These are phyloP conservation scores for Clinocottus analis DNA, from an alignment of 2,113 vertebrate genomes.

Conservation along the genomic window DNA sequence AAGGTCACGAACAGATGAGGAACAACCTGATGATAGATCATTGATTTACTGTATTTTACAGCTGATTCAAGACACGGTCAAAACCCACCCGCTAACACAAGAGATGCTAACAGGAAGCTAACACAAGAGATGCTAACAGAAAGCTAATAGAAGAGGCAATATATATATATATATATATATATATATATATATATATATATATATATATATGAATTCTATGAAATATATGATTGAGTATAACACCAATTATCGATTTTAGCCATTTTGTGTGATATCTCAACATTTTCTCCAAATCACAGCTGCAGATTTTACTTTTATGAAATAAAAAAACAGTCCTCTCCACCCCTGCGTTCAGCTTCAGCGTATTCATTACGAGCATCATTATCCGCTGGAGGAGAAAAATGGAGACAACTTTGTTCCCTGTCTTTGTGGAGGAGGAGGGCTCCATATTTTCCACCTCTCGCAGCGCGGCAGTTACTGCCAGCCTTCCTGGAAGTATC, in stretches of 20 bases:
- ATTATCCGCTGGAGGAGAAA: slow-evolving; percentile 50
- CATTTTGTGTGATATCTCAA: neutral
- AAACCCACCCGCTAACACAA: too few relatives aligned
- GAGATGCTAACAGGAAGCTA: too few relatives aligned
- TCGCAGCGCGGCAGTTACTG: slow-evolving; percentile 72
- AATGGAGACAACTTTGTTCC: slow-evolving; percentile 51
- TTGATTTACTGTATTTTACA: too few relatives aligned
- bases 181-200: too few relatives aligned
- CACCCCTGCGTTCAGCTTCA: slow-evolving; percentile 18
- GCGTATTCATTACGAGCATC: slow-evolving; percentile 20
- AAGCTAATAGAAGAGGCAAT: too few relatives aligned
- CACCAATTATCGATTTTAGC: neutral
- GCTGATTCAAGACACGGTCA: too few relatives aligned
- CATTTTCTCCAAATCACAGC: neutral
- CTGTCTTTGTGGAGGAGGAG: slow-evolving; percentile 36
- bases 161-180: too few relatives aligned
- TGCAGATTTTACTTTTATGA: neutral
- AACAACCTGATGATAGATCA: too few relatives aligned
- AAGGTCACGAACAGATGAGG: too few relatives aligned
- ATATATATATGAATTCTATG: too few relatives aligned
- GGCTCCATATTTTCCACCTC: slow-evolving; percentile 47
- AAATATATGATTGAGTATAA: too few relatives aligned
- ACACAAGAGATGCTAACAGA: too few relatives aligned
- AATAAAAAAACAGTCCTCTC: neutral
- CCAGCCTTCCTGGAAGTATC: slow-evolving; percentile 69